A percentile compares a stretch with the other conserved stretches of the same genome.
phyloP scores from a whole-genome alignment of 2,888 invertebrate genomes.

The Idaea aversata region DNA sequence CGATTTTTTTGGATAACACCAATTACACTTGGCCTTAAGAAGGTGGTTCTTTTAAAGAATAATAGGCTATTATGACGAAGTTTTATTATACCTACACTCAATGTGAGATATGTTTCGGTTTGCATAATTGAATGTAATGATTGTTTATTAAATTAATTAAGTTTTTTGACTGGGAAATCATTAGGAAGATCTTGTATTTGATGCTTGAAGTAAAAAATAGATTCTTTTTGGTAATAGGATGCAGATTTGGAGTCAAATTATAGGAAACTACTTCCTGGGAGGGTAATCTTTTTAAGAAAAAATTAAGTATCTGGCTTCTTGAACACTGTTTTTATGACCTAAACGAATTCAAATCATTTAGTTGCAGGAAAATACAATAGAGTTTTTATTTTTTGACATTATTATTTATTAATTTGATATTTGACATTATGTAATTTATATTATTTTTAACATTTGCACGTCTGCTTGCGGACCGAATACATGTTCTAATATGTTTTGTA shows the following conservation, averaged over 20 bases:
- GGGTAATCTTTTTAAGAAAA: no score
- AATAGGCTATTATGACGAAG: constrained; percentile 12
- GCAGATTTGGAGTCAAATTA: neutral
- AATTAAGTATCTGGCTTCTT: no score
- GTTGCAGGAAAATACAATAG: no score
- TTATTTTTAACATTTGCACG: no score
- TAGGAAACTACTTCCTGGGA: neutral
- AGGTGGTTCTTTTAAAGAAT: constrained; percentile 10
- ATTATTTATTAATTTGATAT: no score
- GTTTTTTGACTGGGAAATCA: neutral
- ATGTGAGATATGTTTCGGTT: neutral
- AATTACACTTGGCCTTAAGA: constrained; percentile 11
- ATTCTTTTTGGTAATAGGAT: neutral
- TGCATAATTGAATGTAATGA: neutral
- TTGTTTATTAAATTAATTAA: neutral
- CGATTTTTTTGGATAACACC: constrained; percentile 4
- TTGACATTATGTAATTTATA: no score
- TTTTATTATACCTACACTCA: constrained; percentile 5
- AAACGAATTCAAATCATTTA: no score
- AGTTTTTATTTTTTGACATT: no score
- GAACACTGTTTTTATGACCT: no score
- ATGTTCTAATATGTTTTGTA: no score
- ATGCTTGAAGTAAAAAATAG: neutral
- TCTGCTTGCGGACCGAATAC: no score
- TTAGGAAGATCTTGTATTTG: neutral